Conservation (phyloP, 2,797 vertebrate genomes). For the Aplochiton taeniatus region DNA sequence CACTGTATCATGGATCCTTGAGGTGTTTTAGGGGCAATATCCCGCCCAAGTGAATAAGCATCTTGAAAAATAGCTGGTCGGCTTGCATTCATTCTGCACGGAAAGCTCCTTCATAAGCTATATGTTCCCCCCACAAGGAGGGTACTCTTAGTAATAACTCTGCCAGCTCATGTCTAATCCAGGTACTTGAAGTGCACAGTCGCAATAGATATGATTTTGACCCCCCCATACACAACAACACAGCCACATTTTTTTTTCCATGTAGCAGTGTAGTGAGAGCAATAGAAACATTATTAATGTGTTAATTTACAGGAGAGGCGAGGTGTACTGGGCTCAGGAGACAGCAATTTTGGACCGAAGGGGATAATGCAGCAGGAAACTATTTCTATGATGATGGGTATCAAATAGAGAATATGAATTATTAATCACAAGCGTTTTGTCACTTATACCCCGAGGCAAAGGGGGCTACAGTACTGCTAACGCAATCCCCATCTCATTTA, state of each 20-base stretch:
- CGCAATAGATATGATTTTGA: slow-evolving; percentile 44
- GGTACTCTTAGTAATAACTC: slow-evolving; percentile 61
- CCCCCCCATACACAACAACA: slow-evolving; percentile 40
- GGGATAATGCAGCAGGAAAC: slow-evolving; percentile 62
- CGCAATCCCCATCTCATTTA: slow-evolving; percentile 74
- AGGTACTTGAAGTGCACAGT: slow-evolving; percentile 50
- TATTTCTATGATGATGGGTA: slow-evolving; percentile 70
- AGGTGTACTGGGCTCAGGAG: slow-evolving; percentile 57
- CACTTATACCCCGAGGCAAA: slow-evolving; percentile 61
- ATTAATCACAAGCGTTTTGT: slow-evolving; percentile 75
- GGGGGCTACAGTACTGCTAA: slow-evolving; percentile 52
- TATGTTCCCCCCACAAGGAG: slow-evolving; percentile 52
- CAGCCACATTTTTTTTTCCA: too few relatives aligned
- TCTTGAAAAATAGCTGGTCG: slow-evolving; percentile 46
- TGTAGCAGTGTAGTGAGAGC: slow-evolving; percentile 45
- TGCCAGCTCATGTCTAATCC: slow-evolving; percentile 61
- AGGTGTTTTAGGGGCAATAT: slow-evolving; percentile 50
- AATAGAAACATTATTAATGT: slow-evolving; percentile 51
- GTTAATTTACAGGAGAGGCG: slow-evolving; percentile 55
- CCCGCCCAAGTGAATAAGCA: slow-evolving; percentile 54
- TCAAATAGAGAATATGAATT: slow-evolving; percentile 78
- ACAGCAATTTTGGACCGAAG: slow-evolving; percentile 56
- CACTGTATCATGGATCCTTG: slow-evolving; percentile 52
- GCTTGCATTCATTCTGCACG: slow-evolving; percentile 52
- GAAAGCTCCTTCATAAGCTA: slow-evolving; percentile 44